Evolutionary conservation across 2,888 invertebrate genomes (phyloP).

Genomic region (Plebejus melissa): DNA sequence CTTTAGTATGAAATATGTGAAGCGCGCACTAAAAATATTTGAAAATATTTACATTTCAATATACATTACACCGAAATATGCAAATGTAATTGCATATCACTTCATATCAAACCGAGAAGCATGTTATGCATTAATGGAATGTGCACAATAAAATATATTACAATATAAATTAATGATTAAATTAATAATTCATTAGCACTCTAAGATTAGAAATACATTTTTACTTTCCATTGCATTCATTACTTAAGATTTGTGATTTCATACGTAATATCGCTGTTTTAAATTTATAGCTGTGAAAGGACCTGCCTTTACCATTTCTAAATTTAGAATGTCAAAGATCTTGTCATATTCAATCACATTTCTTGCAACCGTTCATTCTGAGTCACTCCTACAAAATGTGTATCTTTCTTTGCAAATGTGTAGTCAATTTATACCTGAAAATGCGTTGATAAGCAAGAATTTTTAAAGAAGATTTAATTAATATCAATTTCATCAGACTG

Average conservation of each 20-base stretch:
- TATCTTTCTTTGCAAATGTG: conserved; percentile 47
- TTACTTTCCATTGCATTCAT: conserved; percentile 55
- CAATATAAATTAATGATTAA: conserved; percentile 67
- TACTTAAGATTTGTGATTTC: conserved; percentile 59
- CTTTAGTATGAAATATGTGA: not conserved
- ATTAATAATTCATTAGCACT: conserved; percentile 74
- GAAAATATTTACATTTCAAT: not conserved
- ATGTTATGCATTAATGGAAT: conserved; percentile 74
- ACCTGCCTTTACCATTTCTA: conserved; percentile 40
- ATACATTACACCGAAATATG: conserved; percentile 4
- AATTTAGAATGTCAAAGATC: conserved; percentile 28
- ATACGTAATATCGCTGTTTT: conserved; percentile 33
- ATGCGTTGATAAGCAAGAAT: not conserved
- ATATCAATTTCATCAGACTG: not conserved
- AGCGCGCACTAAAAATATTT: not conserved
- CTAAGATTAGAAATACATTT: conserved; percentile 72
- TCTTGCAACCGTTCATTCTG: conserved; percentile 44
- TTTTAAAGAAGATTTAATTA: too few relatives aligned
- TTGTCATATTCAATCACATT: conserved; percentile 45
- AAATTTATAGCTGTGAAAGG: conserved; percentile 38
- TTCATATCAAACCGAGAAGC: conserved; percentile 50
- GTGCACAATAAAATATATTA: conserved; percentile 71
- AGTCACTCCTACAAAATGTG: conserved; percentile 43
- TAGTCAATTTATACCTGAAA: conserved; percentile 38
- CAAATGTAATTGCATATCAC: not conserved